Conservation (phyloP, 2,888 invertebrate genomes). For the Polymixis flavicincta region DNA sequence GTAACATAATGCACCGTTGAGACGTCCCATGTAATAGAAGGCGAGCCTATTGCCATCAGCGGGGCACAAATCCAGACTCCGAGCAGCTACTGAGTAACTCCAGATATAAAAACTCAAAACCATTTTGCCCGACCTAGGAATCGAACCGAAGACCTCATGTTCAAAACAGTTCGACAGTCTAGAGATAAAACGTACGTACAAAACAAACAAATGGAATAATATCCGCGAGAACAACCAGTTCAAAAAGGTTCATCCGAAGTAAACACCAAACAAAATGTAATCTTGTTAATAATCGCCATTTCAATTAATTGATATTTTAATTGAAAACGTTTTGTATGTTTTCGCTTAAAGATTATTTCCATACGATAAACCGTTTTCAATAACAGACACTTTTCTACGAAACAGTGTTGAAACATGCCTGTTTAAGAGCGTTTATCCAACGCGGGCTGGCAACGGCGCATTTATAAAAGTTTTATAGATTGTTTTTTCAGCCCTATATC, state of each 20-base stretch:
- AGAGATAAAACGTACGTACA: background rate
- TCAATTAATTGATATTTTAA: constrained; percentile 47
- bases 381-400: constrained; percentile 16
- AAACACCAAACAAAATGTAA: constrained; percentile 32
- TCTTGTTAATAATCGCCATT: constrained; percentile 22
- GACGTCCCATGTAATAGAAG: no score
- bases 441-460: no score
- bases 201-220: constrained; percentile 1
- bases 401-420: no score
- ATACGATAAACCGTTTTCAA: constrained; percentile 25
- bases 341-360: constrained; percentile 8
- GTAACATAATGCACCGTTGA: no score
- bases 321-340: constrained; percentile 32
- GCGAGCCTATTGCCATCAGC: no score
- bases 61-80: no score
- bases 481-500: no score
- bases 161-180: background rate
- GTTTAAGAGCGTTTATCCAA: background rate
- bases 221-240: background rate
- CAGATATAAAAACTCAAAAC: no score
- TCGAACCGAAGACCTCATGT: no score
- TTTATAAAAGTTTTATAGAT: no score
- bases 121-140: no score
- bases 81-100: no score
- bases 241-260: constrained; percentile 15